Evolutionary conservation across 2,797 vertebrate genomes (phyloP), one percentile per base, ranked within the genome.

Genomic region (Phoebastria nigripes): DNA sequence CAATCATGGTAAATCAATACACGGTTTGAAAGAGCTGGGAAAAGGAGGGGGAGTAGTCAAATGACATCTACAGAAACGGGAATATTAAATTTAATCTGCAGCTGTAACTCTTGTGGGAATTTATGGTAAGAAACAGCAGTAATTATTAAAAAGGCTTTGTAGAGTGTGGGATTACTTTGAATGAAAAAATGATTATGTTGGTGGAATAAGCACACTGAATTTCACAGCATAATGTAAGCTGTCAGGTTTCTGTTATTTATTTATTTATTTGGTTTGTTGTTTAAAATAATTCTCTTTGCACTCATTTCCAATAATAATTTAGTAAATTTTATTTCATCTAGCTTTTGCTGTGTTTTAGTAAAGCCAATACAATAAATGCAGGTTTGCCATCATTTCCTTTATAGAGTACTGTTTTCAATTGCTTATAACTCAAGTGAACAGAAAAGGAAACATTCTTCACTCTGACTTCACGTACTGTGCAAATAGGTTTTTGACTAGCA

Each of bases 101-200:
- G 70, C 42, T 87, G 18, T 92, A 93, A 61, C 54, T 85, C 72
- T 82, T 54, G 18, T 39, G 56, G 55, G 84, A 85, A 77, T 81
- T 87, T 62, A 79, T 62, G 21, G 87, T 71, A 33, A 88, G 66
- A 81, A 95, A 69, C 11, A 91, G 44, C 44, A 95, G 80, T 41
- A 94, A 96, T 95, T 96, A 93, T 94, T 95, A 74, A 94, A 94
- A 95, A 93, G 63, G 42, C 22, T 86, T 89, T 92, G 46, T 62
- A 88, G 62, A 73, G 33, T n/a, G 17, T 76, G 13, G 37, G 59
- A 66, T 87, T 93, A 83, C 55, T 90, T 82, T 61, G 61, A 95
- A 91, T 78, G 56, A 93, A 84, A 94, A 94, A 96, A 44, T 37
- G 9, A 84, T 85, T 83, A 63, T 13, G 39, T 69, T 84, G 92